These are phyloP conservation scores for Barnardius zonarius DNA, from an alignment of 2,113 vertebrate species.

Conservation along the genomic window DNA sequence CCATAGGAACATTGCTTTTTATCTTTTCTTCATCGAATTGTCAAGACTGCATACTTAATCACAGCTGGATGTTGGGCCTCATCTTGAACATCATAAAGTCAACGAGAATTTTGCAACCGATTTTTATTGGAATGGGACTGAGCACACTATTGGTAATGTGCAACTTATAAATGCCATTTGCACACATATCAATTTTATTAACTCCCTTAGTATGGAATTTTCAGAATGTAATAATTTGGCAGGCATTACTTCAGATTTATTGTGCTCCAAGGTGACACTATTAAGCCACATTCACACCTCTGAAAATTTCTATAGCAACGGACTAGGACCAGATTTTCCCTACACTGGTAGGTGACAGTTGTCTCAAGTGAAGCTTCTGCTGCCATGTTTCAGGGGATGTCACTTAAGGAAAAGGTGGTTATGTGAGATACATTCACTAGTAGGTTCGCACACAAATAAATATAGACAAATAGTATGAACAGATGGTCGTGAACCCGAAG, in stretches of 20 bases:
- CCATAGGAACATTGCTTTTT: constrained; percentile 23
- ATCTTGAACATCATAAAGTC: background rate
- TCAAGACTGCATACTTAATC: constrained; percentile 27
- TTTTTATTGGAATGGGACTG: constrained; percentile 42
- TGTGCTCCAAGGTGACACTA: constrained; percentile 43
- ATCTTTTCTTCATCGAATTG: constrained; percentile 33
- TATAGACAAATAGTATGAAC: background rate
- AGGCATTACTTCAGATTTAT: constrained; percentile 61
- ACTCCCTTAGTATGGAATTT: constrained; percentile 55
- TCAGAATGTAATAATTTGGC: constrained; percentile 56
- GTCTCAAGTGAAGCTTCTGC: background rate
- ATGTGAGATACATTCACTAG: background rate
- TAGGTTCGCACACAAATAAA: background rate
- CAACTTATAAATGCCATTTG: constrained; percentile 60
- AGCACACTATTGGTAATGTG: constrained; percentile 7
- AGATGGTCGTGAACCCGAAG: background rate
- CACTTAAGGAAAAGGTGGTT: background rate
- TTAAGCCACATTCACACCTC: constrained; percentile 56
- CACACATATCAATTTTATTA: constrained; percentile 70
- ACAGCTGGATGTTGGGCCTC: constrained; percentile 2
- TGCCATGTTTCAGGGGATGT: accelerated
- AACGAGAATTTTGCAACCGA: constrained; percentile 16
- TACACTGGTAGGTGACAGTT: constrained; percentile 8
- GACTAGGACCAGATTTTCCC: constrained; percentile 15
- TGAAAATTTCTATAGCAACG: constrained; percentile 51